phyloP scores from a whole-genome alignment of 2,113 vertebrate genomes.

The Urocolius indicus region DNA sequence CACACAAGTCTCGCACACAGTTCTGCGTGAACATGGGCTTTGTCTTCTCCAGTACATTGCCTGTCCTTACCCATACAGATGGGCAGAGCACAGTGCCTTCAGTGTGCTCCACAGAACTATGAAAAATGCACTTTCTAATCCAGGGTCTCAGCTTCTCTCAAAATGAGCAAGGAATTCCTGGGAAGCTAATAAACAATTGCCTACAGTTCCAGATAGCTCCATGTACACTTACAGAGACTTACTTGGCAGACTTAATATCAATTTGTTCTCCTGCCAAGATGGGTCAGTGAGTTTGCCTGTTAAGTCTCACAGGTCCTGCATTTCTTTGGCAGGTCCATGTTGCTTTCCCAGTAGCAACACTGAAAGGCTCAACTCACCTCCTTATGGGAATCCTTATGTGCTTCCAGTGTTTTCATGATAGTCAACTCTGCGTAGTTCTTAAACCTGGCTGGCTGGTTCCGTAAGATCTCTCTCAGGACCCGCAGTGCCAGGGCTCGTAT shows the following conservation, averaged over 20 bases:
- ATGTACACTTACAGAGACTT: background rate
- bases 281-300: background rate
- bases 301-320: background rate
- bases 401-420: conserved; percentile 99
- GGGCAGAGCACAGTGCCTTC: background rate
- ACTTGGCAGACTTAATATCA: background rate
- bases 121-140: background rate
- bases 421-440: conserved; percentile 98
- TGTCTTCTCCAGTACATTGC: background rate
- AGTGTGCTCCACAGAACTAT: background rate
- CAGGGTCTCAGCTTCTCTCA: background rate
- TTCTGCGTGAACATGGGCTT: background rate
- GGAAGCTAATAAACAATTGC: background rate
- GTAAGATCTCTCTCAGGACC: conserved; percentile 95
- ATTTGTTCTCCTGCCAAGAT: background rate
- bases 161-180: background rate
- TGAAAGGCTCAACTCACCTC: conserved; percentile 83
- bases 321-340: background rate
- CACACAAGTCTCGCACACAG: background rate
- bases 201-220: background rate
- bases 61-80: background rate
- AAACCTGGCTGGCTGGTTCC: conserved; percentile 95
- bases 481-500: conserved; percentile 93
- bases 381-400: conserved; percentile 98
- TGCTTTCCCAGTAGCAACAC: background rate